phyloP scores from a whole-genome alignment of 2,888 invertebrate species.

The Plebejus anna region DNA sequence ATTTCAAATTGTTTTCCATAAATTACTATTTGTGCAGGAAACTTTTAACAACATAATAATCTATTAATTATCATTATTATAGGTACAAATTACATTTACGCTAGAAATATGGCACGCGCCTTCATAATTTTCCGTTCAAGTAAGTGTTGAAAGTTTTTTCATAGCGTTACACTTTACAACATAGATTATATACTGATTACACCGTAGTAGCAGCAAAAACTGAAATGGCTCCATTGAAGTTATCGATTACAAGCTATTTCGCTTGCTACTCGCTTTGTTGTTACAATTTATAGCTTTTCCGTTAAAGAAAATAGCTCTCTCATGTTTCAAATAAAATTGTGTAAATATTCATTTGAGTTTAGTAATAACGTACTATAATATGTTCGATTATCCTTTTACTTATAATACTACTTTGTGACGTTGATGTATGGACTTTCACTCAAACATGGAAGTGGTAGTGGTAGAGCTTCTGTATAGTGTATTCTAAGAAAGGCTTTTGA shows the following conservation, averaged over 20 bases:
- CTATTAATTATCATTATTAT: not conserved
- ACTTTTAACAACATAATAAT: not conserved
- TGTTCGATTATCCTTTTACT: not conserved
- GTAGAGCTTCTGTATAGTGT: not conserved
- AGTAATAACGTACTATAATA: not conserved
- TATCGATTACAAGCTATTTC: conserved; percentile 20
- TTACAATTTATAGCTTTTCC: not conserved
- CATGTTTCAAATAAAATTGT: not conserved
- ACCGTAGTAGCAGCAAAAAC: conserved; percentile 7
- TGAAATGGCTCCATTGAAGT: conserved; percentile 22
- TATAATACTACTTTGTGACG: too few relatives aligned
- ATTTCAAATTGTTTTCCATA: not conserved
- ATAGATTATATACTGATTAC: not conserved
- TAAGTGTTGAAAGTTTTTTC: conserved; percentile 10
- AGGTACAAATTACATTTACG: not conserved
- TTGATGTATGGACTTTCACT: too few relatives aligned
- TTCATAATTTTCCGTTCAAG: not conserved
- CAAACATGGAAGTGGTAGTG: too few relatives aligned
- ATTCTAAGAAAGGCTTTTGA: not conserved
- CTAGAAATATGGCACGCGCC: not conserved
- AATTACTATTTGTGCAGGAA: not conserved
- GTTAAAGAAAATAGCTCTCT: not conserved
- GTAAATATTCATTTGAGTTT: not conserved
- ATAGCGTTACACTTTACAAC: conserved; percentile 6
- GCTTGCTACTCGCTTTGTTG: conserved; percentile 6